Evolutionary conservation across 2,888 invertebrate species (phyloP).

Genomic region (Lochmaea capreae): DNA sequence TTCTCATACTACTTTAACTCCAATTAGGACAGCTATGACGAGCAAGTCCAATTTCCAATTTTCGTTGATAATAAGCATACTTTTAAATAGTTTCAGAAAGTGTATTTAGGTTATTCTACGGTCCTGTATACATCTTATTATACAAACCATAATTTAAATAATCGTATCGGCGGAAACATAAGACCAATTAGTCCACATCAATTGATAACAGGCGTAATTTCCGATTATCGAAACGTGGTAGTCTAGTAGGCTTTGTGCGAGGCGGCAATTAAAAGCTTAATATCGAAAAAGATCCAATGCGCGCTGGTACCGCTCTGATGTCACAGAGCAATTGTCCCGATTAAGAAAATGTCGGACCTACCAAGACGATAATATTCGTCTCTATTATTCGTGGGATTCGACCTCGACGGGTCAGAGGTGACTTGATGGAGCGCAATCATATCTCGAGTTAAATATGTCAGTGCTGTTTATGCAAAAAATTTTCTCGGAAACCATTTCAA

Average conservation of each 20-base stretch:
- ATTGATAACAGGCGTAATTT: conserved; percentile 33
- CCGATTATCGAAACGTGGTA: conserved; percentile 16
- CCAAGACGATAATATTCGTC: conserved; percentile 46
- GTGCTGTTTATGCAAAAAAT: conserved; percentile 17
- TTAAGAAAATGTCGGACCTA: conserved; percentile 44
- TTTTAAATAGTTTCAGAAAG: too few species aligned
- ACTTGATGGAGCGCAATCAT: conserved; percentile 14
- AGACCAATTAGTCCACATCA: conserved; percentile 33
- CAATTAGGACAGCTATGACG: too few species aligned
- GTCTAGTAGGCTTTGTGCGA: conserved; percentile 29
- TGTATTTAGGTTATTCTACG: too few species aligned
- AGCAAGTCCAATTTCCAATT: too few species aligned
- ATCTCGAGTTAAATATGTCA: conserved; percentile 16
- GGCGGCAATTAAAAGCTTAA: conserved; percentile 33
- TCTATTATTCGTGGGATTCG: conserved; percentile 44
- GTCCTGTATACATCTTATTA: not conserved
- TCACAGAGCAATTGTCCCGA: conserved; percentile 43
- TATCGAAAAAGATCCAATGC: conserved; percentile 27
- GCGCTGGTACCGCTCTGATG: conserved; percentile 30
- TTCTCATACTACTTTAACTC: too few species aligned
- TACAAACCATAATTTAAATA: not conserved
- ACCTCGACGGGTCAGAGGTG: conserved; percentile 39
- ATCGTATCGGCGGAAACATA: conserved; percentile 26
- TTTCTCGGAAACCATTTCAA: conserved; percentile 14
- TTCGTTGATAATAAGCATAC: too few species aligned